Base-by-base conservation (phyloP, 2,797 vertebrate genomes). In the Danio kyathit region DNA sequence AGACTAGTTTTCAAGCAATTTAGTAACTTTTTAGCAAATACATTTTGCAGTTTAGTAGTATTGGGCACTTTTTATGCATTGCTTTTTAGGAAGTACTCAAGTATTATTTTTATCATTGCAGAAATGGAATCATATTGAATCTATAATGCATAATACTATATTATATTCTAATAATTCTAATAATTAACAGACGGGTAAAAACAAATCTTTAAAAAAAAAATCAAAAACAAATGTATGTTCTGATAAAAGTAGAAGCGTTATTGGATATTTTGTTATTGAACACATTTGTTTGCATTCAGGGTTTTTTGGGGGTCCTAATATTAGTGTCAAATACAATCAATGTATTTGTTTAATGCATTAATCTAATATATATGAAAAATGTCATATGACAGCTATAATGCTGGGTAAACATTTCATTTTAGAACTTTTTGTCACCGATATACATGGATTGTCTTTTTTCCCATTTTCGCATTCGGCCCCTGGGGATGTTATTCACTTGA, bases 401-500 rank as follows among this genome's bases (percentile, higher is more conserved):
- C 17, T 56, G 5, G 13, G 40, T 21, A 59, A 51, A 17, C 8
- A 5, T 52, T 71, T 38, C 6, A 52, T 61, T 70, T 71, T 3
- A n/a, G 21, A 65, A 70, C 52, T 80, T 85, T 90, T 87, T 69
- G 81, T 65, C 80, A 83, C 77, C 59, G 76, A 76, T 78, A 91
- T 88, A 87, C 88, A 80, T 88, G 87, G 82, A 85, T 86, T 86
- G 38, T 65, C 83, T 85, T 70, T 48, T 81, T 17, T 54, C 64
- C 67, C 0, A 2, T 49, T 64, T 74, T 76, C 40, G 52, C 38
- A 14, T 75, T 67, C 79, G 65, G 74, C 76, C 80, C 52, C 54
- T 57, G 67, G 89, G 90, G 88, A 90, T 82, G 91, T 92, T 87
- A 85, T 91, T 94, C 91, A 92, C 88, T 87, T 87, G 90, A 92